Base-by-base conservation (phyloP, 2,888 invertebrate genomes). In the Odontomyia ornata region DNA sequence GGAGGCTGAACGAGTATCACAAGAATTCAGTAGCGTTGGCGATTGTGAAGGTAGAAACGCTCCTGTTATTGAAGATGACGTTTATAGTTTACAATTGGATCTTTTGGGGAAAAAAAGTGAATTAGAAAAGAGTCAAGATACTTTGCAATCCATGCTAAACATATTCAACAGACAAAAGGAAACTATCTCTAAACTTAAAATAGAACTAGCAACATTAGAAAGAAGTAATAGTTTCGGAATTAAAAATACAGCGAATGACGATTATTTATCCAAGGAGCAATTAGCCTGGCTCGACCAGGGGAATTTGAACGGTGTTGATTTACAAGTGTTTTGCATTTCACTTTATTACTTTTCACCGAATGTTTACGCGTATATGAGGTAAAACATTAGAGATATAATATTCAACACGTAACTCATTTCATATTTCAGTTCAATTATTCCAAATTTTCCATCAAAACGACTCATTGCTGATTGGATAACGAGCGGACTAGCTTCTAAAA, bases 291-390 rank as follows among this genome's bases (percentile, higher is more conserved):
- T 13, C 13, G 52, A 52, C 3, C 5, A 15, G 7, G 13, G 3
- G 25, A 46, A 64, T 9, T 43, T 23, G 15, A 30, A 30, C 52
- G 36, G 64, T 15, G n/a, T 13, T 3, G 78, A 78, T 13, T 60
- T 78, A 11, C 76, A 78, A 21, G 30, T 60, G 30, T 78, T 78
- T 47, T 56, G 76, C 18, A 77, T 77, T 43, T 64, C 78, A 11
- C 75, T 77, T 18, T 77, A 75, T 47, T 75, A 77, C 30, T 78
- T 77, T 28, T 78, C 78, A 21, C 77, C 78, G 1, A 75, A 64
- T 9, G 73, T 76, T 21, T 78, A 77, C 30, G 43, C 57, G 7
- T 78, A 77, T 57, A 18, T 78, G 28, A 69, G 76, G 78, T 78
- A 57, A 15, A 47, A 13, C 36, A 27, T 18, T 46, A 13, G 4